Evolutionary conservation across 2,888 invertebrate species (phyloP).

Genomic region (Cremastinae sp.): DNA sequence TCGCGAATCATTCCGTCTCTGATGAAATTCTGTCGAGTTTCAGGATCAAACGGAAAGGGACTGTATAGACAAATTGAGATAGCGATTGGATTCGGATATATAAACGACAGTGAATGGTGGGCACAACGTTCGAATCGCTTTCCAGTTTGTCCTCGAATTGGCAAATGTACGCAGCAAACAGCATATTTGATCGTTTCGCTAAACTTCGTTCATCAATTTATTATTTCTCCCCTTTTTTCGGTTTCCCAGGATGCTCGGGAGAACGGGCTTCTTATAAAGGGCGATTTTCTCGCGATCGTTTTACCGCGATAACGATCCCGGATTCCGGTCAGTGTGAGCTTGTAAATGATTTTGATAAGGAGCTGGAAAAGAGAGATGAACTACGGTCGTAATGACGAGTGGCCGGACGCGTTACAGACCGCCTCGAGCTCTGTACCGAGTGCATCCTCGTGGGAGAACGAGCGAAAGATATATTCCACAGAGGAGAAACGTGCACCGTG

Average conservation of each 20-base stretch:
- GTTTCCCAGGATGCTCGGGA: slow-evolving; percentile 3
- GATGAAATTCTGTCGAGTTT: too few relatives aligned
- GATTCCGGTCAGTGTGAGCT: neutral
- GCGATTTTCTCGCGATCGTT: slow-evolving; percentile 1
- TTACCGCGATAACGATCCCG: neutral
- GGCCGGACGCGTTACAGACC: slow-evolving; percentile 41
- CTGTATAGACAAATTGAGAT: too few relatives aligned
- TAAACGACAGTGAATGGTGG: neutral
- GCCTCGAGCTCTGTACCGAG: slow-evolving; percentile 47
- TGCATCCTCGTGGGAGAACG: neutral
- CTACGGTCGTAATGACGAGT: slow-evolving; percentile 21
- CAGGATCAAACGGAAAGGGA: too few relatives aligned
- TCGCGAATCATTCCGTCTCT: too few relatives aligned
- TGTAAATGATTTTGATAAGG: slow-evolving; percentile 14
- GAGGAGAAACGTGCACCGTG: slow-evolving; percentile 21
- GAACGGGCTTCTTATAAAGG: neutral
- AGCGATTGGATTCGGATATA: too few relatives aligned
- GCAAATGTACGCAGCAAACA: slow-evolving; percentile 23
- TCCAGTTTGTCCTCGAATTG: neutral
- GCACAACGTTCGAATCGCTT: slow-evolving; percentile 7
- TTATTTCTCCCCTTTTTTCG: slow-evolving; percentile 4
- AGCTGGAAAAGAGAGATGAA: slow-evolving; percentile 1
- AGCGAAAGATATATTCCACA: neutral
- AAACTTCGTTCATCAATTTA: neutral
- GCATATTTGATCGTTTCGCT: slow-evolving; percentile 25